Percentiles rank a stretch among this genome's conserved stretches.
Evolutionary conservation across 1,140 invertebrate species (phyloP).

Genomic region (Zaprionus camerounensis): DNA sequence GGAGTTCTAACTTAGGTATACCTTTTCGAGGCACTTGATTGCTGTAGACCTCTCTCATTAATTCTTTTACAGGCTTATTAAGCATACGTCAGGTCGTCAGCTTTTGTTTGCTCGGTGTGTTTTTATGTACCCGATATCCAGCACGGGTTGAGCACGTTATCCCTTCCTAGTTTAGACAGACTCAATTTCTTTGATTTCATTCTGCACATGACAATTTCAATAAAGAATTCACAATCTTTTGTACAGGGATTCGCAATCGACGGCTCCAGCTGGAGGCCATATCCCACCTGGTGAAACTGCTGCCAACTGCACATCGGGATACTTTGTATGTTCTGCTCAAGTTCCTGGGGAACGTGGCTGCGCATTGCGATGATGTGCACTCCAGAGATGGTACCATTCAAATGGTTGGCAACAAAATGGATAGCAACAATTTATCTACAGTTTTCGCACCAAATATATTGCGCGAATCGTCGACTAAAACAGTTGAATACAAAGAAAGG

Average conservation of each 20-base stretch:
- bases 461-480: constrained; percentile 88
- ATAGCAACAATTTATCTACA: constrained; percentile 95
- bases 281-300: constrained; percentile 92
- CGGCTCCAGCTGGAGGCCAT: constrained; percentile 92
- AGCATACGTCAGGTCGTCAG: too few species aligned
- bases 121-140: too few species aligned
- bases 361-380: constrained; percentile 81
- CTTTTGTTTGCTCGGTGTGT: too few species aligned
- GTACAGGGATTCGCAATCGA: constrained; percentile 91
- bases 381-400: constrained; percentile 50
- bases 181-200: too few species aligned
- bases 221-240: not conserved
- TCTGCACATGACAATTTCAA: too few species aligned
- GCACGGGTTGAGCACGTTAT: too few species aligned
- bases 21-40: too few species aligned
- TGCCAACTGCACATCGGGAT: constrained; percentile 94
- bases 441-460: constrained; percentile 97
- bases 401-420: constrained; percentile 94
- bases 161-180: too few species aligned
- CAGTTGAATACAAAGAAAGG: constrained; percentile 52
- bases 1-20: too few species aligned
- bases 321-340: constrained; percentile 92
- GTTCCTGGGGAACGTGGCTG: constrained; percentile 92
- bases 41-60: too few species aligned
- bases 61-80: too few species aligned